A percentile compares a stretch with the other conserved stretches of the same genome.
These are phyloP conservation scores for Megaptera novaeangliae DNA, from an alignment of 2,113 vertebrate genomes.

Conservation along the genomic window DNA sequence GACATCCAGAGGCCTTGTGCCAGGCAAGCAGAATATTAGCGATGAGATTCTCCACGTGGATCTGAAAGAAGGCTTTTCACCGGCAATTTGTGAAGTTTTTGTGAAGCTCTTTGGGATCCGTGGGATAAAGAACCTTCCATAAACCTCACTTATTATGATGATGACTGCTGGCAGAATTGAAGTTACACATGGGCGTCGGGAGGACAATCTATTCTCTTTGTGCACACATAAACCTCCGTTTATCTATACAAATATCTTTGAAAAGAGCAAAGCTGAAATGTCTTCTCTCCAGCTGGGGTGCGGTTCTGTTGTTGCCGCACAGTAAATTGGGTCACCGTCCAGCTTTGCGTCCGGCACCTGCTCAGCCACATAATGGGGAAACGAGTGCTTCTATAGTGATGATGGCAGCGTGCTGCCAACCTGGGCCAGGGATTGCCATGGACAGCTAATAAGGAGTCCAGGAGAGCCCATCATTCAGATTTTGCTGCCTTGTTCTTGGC, in stretches of 20 bases:
- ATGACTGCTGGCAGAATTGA: slow-evolving; percentile 52
- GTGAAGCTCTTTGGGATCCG: slow-evolving; percentile 65
- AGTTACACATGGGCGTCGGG: slow-evolving; percentile 50
- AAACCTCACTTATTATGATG: slow-evolving; percentile 57
- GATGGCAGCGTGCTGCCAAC: slow-evolving; percentile 11
- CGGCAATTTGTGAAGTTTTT: slow-evolving; percentile 64
- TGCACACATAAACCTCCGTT: slow-evolving; percentile 65
- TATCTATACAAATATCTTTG: slow-evolving; percentile 75
- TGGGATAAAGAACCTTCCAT: slow-evolving; percentile 57
- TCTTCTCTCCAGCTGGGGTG: slow-evolving; percentile 51
- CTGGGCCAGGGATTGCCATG: not conserved
- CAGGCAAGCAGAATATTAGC: not conserved
- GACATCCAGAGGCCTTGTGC: slow-evolving; percentile 16
- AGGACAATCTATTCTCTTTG: slow-evolving; percentile 63
- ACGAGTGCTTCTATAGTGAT: slow-evolving; percentile 27
- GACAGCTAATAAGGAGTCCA: slow-evolving; percentile 41
- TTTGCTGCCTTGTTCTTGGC: slow-evolving; percentile 43
- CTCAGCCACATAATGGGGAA: slow-evolving; percentile 51
- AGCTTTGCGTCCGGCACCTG: slow-evolving; percentile 21
- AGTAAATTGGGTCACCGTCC: slow-evolving; percentile 61
- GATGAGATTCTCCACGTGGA: slow-evolving; percentile 36
- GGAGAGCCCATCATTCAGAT: slow-evolving; percentile 52
- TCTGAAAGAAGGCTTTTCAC: slow-evolving; percentile 40
- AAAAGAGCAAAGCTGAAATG: slow-evolving; percentile 68
- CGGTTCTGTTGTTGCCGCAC: slow-evolving; percentile 53